Base-by-base conservation (phyloP, 1,140 invertebrate genomes). In the Tenebrio molitor region DNA sequence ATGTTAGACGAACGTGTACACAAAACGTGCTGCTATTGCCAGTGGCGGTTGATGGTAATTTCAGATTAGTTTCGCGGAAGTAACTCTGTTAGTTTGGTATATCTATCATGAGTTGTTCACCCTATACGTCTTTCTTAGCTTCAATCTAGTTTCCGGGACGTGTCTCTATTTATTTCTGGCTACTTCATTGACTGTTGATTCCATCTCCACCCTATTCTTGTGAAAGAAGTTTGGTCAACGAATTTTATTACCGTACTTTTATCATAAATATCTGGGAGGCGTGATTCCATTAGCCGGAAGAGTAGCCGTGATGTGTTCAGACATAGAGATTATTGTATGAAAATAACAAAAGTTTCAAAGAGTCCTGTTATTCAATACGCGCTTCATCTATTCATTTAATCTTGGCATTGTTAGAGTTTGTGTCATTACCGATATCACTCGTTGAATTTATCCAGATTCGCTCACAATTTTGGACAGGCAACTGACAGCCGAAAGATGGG, bases 121-220 rank as follows among this genome's bases (percentile, higher is more conserved):
- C 62, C 74, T 73, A 66, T 75, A 75, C 65, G 66, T 75, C 67
- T 68, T 72, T 65, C 74, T 69, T 68, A 73, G 66, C 53, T 73
- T 42, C 74, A 76, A 76, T 76, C 74, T 71, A 74, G 71, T 76
- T 76, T 71, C 64, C 65, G 68, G 68, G 69, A 76, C 74, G 74
- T 76, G 74, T 73, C 71, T 73, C 74, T 73, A 76, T 76, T 76
- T 73, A 76, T 76, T 76, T 76, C 72, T 34, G 70, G 68, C 50
- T 71, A 69, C 58, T 73, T 67, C 70, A 69, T 70, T 69, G 74
- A 67, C 67, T 73, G 53, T 42, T 50, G 23, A 66, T 71, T 63
- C 39, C 62, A 65, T 46, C 69, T 67, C 25, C 10, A 21, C 58
- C 53, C 63, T 39, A 29, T 65, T 39, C 33, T 5, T 4, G 15